Evolutionary conservation across 1,140 invertebrate genomes (phyloP).

Genomic region (Diplogasteroides magnus): DNA sequence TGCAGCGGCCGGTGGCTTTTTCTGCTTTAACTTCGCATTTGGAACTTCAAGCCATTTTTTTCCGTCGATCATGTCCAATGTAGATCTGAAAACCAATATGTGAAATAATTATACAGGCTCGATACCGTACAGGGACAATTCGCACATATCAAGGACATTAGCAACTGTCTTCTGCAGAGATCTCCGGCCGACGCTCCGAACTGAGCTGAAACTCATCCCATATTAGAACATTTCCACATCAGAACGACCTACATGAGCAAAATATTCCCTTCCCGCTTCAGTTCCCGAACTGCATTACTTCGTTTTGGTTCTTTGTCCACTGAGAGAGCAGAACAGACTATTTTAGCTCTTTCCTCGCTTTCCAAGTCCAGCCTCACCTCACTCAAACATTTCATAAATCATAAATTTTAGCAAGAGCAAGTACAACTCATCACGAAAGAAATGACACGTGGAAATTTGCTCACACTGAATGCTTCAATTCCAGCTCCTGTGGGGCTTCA

Average conservation of each 20-base stretch:
- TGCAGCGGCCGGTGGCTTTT: too few relatives aligned
- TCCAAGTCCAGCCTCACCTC: slow-evolving; percentile 8
- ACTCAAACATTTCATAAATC: neutral
- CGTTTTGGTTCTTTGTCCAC: slow-evolving; percentile 15
- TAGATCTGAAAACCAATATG: too few relatives aligned
- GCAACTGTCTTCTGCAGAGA: slow-evolving; percentile 16
- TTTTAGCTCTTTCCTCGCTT: neutral
- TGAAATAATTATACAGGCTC: too few relatives aligned
- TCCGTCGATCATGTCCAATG: slow-evolving; percentile 7
- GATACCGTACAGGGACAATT: slow-evolving; percentile 8
- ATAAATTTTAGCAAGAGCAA: neutral
- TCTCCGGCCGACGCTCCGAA: neutral
- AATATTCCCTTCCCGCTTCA: neutral
- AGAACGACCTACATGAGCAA: slow-evolving; percentile 15
- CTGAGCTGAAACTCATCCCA: neutral
- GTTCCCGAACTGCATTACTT: slow-evolving; percentile 2
- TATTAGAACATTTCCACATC: neutral
- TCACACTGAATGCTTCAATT: neutral
- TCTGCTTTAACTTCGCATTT: neutral
- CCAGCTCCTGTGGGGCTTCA: neutral
- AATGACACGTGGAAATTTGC: neutral
- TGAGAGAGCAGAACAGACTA: neutral
- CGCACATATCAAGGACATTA: slow-evolving; percentile 21
- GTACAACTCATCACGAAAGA: neutral
- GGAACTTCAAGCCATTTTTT: slow-evolving; percentile 13